Percentiles rank a stretch among this genome's conserved stretches.
Conservation (phyloP, 2,797 vertebrate species). For the Nasua narica region DNA sequence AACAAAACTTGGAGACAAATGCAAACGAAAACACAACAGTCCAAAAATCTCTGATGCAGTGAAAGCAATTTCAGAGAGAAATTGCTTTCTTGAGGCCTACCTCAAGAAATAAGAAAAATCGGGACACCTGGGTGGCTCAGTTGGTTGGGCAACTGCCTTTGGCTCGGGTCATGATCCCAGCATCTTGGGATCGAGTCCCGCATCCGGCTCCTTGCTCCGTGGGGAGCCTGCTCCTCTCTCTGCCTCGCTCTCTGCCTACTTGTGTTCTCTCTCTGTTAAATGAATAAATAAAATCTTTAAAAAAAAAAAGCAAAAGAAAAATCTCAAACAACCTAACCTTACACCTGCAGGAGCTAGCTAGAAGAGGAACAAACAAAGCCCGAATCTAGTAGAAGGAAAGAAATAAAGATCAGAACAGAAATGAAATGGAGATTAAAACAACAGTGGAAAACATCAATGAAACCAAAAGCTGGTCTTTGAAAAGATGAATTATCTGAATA, state of each 20-base stretch:
- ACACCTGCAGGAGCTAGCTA: background rate
- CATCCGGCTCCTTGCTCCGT: no score
- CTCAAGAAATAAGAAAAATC: background rate
- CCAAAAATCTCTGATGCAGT: background rate
- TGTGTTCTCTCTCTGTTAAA: no score
- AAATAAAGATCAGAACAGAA: background rate
- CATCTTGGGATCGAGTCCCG: no score
- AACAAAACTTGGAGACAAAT: background rate
- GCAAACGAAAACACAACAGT: background rate
- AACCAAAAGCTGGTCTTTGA: background rate
- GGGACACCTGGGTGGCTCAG: no score
- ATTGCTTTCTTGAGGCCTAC: no score
- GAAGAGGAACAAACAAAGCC: background rate
- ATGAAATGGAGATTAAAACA: background rate
- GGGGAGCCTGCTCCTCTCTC: no score
- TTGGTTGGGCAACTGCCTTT: no score
- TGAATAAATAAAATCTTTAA: no score
- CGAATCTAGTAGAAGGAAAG: background rate
- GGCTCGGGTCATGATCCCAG: no score
- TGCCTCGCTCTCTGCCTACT: no score
- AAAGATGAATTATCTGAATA: background rate
- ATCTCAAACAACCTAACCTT: background rate
- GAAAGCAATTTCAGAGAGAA: background rate
- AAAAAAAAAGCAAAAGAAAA: no score
- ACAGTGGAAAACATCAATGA: background rate